These are phyloP conservation scores for Thymelicus acteon DNA, from an alignment of 2,888 invertebrate genomes.

Conservation along the genomic window DNA sequence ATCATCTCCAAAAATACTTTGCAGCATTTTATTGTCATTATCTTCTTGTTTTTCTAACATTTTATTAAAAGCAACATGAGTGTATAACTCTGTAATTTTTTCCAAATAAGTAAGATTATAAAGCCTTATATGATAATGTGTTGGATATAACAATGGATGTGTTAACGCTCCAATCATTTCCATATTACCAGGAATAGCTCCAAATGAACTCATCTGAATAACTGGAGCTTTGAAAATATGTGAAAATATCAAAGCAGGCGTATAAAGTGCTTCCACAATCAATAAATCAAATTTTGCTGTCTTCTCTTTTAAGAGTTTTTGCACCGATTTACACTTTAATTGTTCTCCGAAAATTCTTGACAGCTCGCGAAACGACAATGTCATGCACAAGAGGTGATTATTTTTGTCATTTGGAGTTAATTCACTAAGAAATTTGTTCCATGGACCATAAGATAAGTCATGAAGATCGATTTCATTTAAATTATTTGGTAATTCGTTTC, in stretches of 20 bases:
- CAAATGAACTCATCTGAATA: conserved; percentile 54
- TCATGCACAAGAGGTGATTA: neutral
- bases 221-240: conserved; percentile 53
- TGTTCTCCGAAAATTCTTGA: neutral
- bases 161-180: conserved; percentile 45
- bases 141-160: conserved; percentile 47
- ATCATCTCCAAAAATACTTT: conserved; percentile 37
- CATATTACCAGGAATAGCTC: conserved; percentile 40
- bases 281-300: conserved; percentile 52
- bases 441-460: neutral
- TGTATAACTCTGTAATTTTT: neutral
- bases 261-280: conserved; percentile 49
- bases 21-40: conserved; percentile 29
- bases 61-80: neutral
- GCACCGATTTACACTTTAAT: neutral
- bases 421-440: neutral
- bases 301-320: neutral
- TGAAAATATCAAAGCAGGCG: conserved; percentile 45
- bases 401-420: neutral
- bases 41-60: neutral
- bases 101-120: conserved; percentile 20
- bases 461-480: conserved; percentile 2
- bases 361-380: neutral
- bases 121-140: neutral
- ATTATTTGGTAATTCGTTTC: neutral